Conservation (phyloP, 2,113 vertebrate genomes). For the Procapra przewalskii region DNA sequence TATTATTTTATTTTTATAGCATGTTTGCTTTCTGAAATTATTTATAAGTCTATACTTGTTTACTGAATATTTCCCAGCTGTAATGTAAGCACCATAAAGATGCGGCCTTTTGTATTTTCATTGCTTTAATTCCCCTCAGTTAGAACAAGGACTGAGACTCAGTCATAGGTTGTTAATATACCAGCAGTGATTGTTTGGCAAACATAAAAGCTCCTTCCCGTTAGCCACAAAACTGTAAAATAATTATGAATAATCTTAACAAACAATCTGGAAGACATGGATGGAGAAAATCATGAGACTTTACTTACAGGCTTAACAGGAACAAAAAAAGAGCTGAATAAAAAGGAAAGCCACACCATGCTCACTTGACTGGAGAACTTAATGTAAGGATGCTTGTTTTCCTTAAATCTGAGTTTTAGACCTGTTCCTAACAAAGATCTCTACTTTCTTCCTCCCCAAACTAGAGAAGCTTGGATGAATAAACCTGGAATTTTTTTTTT, state of each 20-base stretch:
- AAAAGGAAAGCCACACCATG: neutral
- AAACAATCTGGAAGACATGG: neutral
- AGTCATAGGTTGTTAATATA: neutral
- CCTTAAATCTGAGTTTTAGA: neutral
- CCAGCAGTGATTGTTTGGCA: neutral
- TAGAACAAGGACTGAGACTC: neutral
- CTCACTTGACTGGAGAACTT: neutral
- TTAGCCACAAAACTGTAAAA: neutral
- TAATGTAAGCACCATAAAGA: neutral
- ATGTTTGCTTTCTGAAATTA: neutral
- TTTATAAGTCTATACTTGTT: neutral
- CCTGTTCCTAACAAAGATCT: neutral
- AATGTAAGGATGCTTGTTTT: neutral
- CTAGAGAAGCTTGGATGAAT: neutral
- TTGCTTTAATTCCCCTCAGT: neutral
- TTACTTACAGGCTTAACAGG: neutral
- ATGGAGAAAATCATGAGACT: neutral
- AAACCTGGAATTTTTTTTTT: neutral
- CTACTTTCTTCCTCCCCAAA: neutral
- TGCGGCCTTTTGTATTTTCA: neutral
- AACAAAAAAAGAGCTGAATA: neutral
- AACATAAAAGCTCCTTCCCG: neutral
- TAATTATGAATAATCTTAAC: neutral
- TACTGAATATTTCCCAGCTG: neutral
- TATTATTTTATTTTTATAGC: neutral